Conservation (phyloP, 2,113 vertebrate genomes). For the Natator depressus region DNA sequence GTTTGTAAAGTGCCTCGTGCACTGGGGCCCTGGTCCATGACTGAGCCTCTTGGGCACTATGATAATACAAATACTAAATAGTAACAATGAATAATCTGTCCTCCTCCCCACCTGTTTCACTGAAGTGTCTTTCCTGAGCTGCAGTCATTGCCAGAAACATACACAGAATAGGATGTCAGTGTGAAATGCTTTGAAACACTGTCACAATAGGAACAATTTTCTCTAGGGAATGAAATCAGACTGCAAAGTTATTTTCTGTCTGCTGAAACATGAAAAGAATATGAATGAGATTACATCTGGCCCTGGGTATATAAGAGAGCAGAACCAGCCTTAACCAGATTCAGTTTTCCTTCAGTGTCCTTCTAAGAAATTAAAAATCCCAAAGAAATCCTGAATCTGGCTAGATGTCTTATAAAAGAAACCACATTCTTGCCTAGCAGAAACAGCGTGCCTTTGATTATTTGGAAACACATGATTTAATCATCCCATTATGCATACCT, state of each 20-base stretch:
- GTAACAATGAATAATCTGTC: conserved; percentile 11
- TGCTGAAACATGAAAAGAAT: conserved; percentile 56
- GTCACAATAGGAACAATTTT: conserved; percentile 69
- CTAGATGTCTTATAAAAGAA: conserved; percentile 28
- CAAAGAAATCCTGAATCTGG: conserved; percentile 44
- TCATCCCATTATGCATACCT: conserved; percentile 68
- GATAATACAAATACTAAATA: not conserved
- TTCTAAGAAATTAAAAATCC: conserved; percentile 54
- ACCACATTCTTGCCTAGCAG: conserved; percentile 58
- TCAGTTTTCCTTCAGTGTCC: not conserved
- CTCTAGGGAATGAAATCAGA: conserved; percentile 67
- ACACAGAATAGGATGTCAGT: conserved; percentile 45
- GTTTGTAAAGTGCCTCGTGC: not conserved
- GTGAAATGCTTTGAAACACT: conserved; percentile 71
- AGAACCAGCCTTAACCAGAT: conserved; percentile 44
- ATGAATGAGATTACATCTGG: conserved; percentile 58
- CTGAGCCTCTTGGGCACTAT: not conserved
- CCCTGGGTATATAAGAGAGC: conserved; percentile 29
- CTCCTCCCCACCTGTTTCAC: conserved; percentile 37
- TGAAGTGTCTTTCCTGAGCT: not conserved
- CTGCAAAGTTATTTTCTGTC: conserved; percentile 65
- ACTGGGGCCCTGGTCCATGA: not conserved
- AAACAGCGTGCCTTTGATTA: conserved; percentile 60
- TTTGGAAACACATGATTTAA: conserved; percentile 65
- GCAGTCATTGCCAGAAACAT: conserved; percentile 62